Evolutionary conservation across 2,888 invertebrate species (phyloP).

Genomic region (Sussaba pulchella): DNA sequence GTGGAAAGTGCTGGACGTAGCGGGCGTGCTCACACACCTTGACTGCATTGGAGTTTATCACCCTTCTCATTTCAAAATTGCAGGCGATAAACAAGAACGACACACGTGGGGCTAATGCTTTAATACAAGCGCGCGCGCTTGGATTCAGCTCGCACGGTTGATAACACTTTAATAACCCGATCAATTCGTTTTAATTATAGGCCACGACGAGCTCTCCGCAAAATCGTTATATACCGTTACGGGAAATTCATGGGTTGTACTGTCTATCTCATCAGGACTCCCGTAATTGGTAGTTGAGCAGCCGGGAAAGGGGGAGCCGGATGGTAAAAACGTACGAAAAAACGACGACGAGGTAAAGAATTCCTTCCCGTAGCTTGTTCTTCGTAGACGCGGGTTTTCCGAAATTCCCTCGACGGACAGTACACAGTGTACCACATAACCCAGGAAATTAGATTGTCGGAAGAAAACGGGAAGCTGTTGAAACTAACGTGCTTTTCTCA

Average conservation of each 20-base stretch:
- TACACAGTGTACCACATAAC: conserved; percentile 39
- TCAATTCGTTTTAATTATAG: conserved; percentile 53
- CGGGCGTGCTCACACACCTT: background rate
- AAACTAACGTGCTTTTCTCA: conserved; percentile 30
- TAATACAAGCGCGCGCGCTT: conserved; percentile 16
- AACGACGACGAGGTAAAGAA: background rate
- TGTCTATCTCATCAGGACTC: background rate
- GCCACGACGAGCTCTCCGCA: background rate
- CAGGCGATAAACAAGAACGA: conserved; percentile 51
- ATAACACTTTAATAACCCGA: conserved; percentile 38
- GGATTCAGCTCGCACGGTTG: conserved; percentile 29
- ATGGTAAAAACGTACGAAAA: background rate
- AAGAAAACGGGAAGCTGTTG: conserved; percentile 52
- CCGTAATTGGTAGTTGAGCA: too few species aligned
- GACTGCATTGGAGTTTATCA: background rate
- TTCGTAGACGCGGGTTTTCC: conserved; percentile 27
- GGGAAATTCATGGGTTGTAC: background rate
- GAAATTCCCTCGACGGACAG: conserved; percentile 2
- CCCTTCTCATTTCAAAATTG: conserved; percentile 41
- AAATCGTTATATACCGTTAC: conserved; percentile 9
- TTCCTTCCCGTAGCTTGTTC: conserved; percentile 11
- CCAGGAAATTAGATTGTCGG: conserved; percentile 62
- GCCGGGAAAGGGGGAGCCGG: too few species aligned
- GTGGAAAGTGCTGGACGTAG: conserved; percentile 11
- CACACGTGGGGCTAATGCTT: conserved; percentile 24